Percentiles rank a stretch among this genome's conserved stretches.
Evolutionary conservation across 2,888 invertebrate genomes (phyloP).

Genomic region (Microctonus brassicae): DNA sequence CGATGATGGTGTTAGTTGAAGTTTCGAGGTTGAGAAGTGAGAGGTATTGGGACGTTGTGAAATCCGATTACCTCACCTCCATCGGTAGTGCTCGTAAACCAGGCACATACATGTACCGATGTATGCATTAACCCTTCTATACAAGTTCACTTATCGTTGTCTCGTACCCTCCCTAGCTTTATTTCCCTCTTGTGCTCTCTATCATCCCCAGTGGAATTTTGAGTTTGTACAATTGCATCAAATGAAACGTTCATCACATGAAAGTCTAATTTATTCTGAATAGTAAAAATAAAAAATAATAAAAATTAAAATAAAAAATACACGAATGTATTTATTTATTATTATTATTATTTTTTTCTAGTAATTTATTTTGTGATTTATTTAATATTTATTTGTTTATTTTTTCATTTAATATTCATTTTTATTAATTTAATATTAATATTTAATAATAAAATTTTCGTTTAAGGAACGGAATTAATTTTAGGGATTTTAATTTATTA

Average conservation of each 20-base stretch:
- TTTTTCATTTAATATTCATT: no score
- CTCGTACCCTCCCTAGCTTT: background rate
- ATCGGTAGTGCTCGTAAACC: background rate
- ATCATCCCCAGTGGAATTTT: background rate
- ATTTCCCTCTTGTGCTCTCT: background rate
- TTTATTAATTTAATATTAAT: no score
- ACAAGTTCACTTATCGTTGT: background rate
- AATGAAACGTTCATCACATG: background rate
- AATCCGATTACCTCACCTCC: slow-evolving; percentile 21
- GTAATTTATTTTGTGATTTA: no score
- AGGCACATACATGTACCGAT: background rate
- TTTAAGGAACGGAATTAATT: no score
- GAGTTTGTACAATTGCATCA: slow-evolving; percentile 31
- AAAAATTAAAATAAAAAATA: background rate
- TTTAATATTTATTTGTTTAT: background rate
- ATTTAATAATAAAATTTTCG: no score
- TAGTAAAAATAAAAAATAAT: background rate
- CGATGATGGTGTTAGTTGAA: background rate
- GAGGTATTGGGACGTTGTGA: background rate
- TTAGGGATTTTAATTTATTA: no score
- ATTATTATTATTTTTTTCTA: no score
- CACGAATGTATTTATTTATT: no score
- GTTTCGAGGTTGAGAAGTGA: background rate
- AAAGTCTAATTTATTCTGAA: slow-evolving; percentile 1
- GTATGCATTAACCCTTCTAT: slow-evolving; percentile 16